Evolutionary conservation across 2,888 invertebrate genomes (phyloP), one percentile per base, ranked within the genome.

Genomic region (Lithosia quadra): DNA sequence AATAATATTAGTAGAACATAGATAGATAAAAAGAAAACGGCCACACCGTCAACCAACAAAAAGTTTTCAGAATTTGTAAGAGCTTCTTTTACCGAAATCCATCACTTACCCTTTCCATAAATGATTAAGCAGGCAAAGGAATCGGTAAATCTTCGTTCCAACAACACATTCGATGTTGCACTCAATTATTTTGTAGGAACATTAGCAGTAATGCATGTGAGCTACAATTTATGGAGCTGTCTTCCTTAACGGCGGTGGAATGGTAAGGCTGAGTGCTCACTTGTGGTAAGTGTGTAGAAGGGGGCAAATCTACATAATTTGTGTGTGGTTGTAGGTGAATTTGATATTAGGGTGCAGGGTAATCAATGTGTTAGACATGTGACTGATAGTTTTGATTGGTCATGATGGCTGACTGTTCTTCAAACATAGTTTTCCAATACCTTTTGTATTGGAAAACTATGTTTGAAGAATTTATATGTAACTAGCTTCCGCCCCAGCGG

Each of bases 141-240:
- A 34, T 21, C 28, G 55, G 9, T 64, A 56, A 64, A 64, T 64
- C 39, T 64, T 28, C 39, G 39, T 57, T 57, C 7, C 7, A 55
- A 57, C 63, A 55, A 63, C 39, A 64, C 39, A 64, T 28, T 64
- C 39, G 39, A 43, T 57, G 39, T 61, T 65, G 74, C 72, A 79
- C 74, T 81, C 78, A 79, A 83, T 84, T 83, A 84, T 83, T 82
- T 83, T 76, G 77, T 73, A 69, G 74, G 76, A 76, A 80, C 84
- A 84, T 84, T 84, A 82, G 75, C 76, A 75, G 82, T 76, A 81
- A 82, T 81, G 84, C 78, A 81, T 77, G 77, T 81, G 79, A 65
- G 73, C 74, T 75, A 72, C 75, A 71, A 84, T 84, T 83, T 84
- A 84, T 84, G 73, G 71, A 63, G 74, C 74, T 77, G 76, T 78